phyloP scores from a whole-genome alignment of 2,113 vertebrate genomes.

The Pachypanchax playfairii region DNA sequence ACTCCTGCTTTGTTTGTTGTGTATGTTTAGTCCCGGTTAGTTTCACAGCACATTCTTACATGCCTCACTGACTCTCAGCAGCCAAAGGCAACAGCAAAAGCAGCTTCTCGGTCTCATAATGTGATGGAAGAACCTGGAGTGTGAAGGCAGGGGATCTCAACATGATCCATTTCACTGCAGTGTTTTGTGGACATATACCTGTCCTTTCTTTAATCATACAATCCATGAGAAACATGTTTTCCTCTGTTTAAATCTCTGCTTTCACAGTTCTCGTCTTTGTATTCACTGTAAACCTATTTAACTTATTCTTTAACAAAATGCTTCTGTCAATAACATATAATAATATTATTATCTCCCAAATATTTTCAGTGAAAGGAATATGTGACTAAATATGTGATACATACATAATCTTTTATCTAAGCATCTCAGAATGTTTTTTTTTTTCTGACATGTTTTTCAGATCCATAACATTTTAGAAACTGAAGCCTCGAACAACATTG shows the following conservation, averaged over 20 bases:
- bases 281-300: neutral
- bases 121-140: neutral
- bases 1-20: neutral
- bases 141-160: neutral
- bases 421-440: too few species aligned
- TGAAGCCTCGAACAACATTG: neutral
- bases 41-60: neutral
- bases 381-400: too few species aligned
- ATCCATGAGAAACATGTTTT: neutral
- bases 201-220: neutral
- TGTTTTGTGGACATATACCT: neutral
- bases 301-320: neutral
- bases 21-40: neutral
- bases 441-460: neutral
- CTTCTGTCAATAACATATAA: too few species aligned
- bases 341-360: too few species aligned
- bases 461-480: slow-evolving; percentile 1
- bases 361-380: too few species aligned
- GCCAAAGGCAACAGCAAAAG: neutral
- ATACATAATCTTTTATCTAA: too few species aligned
- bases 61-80: neutral
- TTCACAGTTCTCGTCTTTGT: neutral
- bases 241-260: neutral
- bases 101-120: neutral
- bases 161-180: neutral